Base-by-base conservation (phyloP, 2,888 invertebrate genomes). In the Polymixis lichenea region DNA sequence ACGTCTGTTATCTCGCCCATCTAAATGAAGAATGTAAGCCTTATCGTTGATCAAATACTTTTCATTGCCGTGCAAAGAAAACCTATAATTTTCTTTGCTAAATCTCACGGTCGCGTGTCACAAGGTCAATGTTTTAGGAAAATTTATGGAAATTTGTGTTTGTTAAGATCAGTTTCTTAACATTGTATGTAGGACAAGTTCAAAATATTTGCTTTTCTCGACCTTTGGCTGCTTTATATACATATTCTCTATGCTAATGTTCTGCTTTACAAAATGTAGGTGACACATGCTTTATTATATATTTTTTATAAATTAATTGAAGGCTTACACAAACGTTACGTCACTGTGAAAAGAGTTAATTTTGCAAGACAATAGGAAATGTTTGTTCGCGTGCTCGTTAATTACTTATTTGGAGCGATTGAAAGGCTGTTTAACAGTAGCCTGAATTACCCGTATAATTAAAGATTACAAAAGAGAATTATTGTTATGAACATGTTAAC, bases 1-100 rank as follows among this genome's bases (percentile, higher is more conserved):
- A 78, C 83, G 83, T 84, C 76, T 86, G 82, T 85, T 88, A 88
- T 89, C 88, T 86, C 71, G 38, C 56, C 58, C 60, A 81, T 84
- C 83, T 87, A 86, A 83, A 88, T 72, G 70, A 81, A 71, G 77
- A 79, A 84, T 77, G 70, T 71, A 69, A 62, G 28, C 53, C 80
- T 82, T 86, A 89, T 90, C 88, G 38, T 80, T 84, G 60, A 79
- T 77, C 82, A 82, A 86, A 88, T 83, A 85, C 55, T 82, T 73
- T 64, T 81, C 72, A 71, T 80, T 75, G 72, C 51, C 75, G 58
- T 77, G 46, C 46, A 28, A 78, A 77, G 55, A 82, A 80, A 78
- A 75, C 71, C 55, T 72, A 53, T 46, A 60, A 11, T 70, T 76
- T 78, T 77, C 73, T 76, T 66, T 77, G 71, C 65, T 65, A 75